phyloP scores from a whole-genome alignment of 2,888 invertebrate genomes.

The Drosophila yooni region DNA sequence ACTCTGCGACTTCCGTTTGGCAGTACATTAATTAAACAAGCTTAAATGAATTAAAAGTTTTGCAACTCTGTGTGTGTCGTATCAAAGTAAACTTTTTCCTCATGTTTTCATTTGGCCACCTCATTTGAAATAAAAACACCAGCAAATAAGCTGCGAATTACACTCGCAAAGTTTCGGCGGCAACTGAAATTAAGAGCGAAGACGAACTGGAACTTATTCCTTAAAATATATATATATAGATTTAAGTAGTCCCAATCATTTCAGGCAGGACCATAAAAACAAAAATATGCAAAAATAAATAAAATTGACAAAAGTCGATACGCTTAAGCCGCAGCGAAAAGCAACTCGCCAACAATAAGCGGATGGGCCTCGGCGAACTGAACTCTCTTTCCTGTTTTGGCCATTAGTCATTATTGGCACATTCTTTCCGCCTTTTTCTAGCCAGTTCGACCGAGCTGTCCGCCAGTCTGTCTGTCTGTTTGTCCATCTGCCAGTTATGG shows the following conservation, averaged over 20 bases:
- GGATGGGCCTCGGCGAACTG: too few relatives aligned
- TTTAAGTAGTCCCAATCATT: constrained; percentile 48
- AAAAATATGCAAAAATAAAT: constrained; percentile 67
- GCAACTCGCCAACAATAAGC: constrained; percentile 31
- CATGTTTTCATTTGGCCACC: constrained; percentile 38
- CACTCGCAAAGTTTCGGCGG: constrained; percentile 31
- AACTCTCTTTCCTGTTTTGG: constrained; percentile 31
- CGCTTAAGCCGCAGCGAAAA: constrained; percentile 17
- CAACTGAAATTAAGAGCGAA: constrained; percentile 57
- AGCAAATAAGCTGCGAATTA: constrained; percentile 16
- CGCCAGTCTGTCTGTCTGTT: constrained; percentile 5
- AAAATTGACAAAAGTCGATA: constrained; percentile 46
- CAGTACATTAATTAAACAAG: constrained; percentile 41
- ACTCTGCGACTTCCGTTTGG: constrained; percentile 12
- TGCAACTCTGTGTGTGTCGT: constrained; percentile 19
- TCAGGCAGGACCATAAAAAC: constrained; percentile 5
- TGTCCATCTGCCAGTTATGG: constrained; percentile 5
- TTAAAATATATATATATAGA: not conserved
- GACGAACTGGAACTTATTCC: constrained; percentile 35
- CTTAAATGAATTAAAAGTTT: constrained; percentile 65
- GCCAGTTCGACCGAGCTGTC: constrained; percentile 31
- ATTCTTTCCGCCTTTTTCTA: constrained; percentile 69
- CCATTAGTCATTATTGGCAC: constrained; percentile 78
- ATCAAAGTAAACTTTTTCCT: constrained; percentile 34
- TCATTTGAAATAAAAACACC: constrained; percentile 29